Base-by-base conservation (phyloP, 1,140 invertebrate species). In the Zaprionus inermis region DNA sequence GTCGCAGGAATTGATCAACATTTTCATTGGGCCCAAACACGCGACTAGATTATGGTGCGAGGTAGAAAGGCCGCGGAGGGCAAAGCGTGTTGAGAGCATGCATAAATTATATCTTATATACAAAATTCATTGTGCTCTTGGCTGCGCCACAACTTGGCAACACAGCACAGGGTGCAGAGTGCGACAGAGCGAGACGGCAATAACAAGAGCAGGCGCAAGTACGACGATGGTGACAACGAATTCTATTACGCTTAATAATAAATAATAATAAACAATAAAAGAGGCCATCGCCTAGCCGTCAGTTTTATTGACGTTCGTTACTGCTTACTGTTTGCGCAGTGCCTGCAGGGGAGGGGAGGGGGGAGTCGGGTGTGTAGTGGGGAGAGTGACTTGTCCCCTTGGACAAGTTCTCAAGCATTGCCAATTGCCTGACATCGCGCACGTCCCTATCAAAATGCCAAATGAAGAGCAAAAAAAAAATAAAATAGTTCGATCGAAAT, bases 181-280 rank as follows among this genome's bases (percentile, higher is more conserved):
- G 51, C 1, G 30, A 1, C 7, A 32, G 2, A 46, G 30, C 32
- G 60, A 11, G 60, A 38, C 34, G n/a, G n/a, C 7, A 28, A 28
- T 3, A 28, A 28, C 1, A 28, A 28, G 24, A 28, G 24, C 3
- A 4, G 5, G 24, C 3, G 3, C 24, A 0, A 28, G n/a, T n/a
- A n/a, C n/a, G n/a, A 28, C 38, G 38, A 44, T 44, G 28, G 49
- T 22, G 49, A 78, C 75, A 82, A 79, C 44, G 32, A 60, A 56
- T 68, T 86, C 79, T 64, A 79, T 71, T 88, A 68, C 72, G 65
- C 65, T 68, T 78, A 79, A 82, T 79, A 86, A 86, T 86, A 82
- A 79, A 85, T 76, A 85, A 86, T 85, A 86, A 85, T 79, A 86
- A 88, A 86, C 76, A 86, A 82, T 71, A 61, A 64, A 69, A 58